Percentiles rank a stretch among this genome's conserved stretches.
Evolutionary conservation across 2,888 invertebrate genomes (phyloP).

Genomic region (Drosophila siamana): DNA sequence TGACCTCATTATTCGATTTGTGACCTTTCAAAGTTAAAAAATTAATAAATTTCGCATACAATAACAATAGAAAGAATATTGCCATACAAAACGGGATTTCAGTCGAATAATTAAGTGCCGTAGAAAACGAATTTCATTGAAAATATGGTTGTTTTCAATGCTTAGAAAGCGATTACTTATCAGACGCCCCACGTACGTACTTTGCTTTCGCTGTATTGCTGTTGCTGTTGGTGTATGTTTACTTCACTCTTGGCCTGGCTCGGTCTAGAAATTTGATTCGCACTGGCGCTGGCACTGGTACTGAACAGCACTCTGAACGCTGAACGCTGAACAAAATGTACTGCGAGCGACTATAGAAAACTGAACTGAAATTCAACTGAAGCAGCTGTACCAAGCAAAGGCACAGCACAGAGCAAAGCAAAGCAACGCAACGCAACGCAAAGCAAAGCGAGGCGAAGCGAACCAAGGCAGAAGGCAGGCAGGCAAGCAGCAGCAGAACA

Average conservation of each 20-base stretch:
- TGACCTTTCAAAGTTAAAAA: neutral
- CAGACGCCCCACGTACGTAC: constrained; percentile 62
- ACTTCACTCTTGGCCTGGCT: constrained; percentile 61
- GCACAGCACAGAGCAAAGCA: constrained; percentile 49
- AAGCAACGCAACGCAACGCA: constrained; percentile 65
- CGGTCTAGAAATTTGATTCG: constrained; percentile 56
- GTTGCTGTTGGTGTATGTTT: constrained; percentile 37
- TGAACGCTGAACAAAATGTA: constrained; percentile 75
- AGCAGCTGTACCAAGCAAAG: constrained; percentile 80
- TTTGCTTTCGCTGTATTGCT: constrained; percentile 62
- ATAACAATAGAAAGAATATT: neutral
- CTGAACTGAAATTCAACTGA: constrained; percentile 82
- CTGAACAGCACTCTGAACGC: constrained; percentile 51
- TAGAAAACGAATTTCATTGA: neutral
- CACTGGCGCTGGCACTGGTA: constrained; percentile 54
- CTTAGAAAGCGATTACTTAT: constrained; percentile 18
- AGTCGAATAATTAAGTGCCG: neutral
- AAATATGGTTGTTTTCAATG: neutral
- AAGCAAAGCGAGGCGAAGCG: constrained; percentile 52
- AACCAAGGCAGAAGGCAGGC: constrained; percentile 22
- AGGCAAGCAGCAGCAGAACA: constrained; percentile 51
- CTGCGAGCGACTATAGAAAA: constrained; percentile 79
- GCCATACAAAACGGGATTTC: neutral
- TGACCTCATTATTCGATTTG: constrained; percentile 14
- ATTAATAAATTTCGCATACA: neutral